Evolutionary conservation across 2,888 invertebrate genomes (phyloP), one percentile per base, ranked within the genome.

Genomic region (Cosmia pyralina): DNA sequence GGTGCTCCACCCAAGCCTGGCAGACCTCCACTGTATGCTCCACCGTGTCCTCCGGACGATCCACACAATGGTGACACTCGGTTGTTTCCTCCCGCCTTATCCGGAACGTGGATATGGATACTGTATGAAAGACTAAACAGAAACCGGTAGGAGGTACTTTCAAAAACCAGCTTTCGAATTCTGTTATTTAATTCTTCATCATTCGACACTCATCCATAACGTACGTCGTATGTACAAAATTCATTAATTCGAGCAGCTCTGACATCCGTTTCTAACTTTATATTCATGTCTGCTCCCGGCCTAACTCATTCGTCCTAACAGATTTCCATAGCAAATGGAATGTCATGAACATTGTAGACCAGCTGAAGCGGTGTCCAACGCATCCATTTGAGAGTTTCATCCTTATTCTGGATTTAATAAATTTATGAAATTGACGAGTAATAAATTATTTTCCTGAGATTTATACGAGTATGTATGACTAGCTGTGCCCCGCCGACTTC

Each of bases 281-380:
- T 60, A 63, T 52, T 50, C 65, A 58, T 66, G 64, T 81, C 66
- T 81, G 66, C 19, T 53, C 64, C 19, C 34, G 0, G 52, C 84
- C 48, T 77, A 67, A 82, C 34, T 63, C 48, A 57, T 58, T 55
- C 46, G 50, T 75, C 60, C 75, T 71, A 74, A 71, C 73, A 77
- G 75, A 77, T 82, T 87, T 85, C 66, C 75, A 52, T 68, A 59
- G 78, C 52, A 81, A 84, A 75, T 84, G 74, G 60, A 70, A 86
- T 77, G 85, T 81, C 86, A 84, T 44, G 75, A 71, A 62, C 86
- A 86, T 81, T 75, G 75, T 71, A 59, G 22, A 63, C 67, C 11
- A 69, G 63, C 69, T 74, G 22, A n/a, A 80, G 62, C 62, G 46
- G 41, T 73, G 73, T 74, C 69, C 75, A 58, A 69, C 67, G 72